Evolutionary conservation across 64 coral and sea anemone species (phyloP), one percentile per base, ranked within the genome.

Genomic region (Hydrozoanthus tunicans): DNA sequence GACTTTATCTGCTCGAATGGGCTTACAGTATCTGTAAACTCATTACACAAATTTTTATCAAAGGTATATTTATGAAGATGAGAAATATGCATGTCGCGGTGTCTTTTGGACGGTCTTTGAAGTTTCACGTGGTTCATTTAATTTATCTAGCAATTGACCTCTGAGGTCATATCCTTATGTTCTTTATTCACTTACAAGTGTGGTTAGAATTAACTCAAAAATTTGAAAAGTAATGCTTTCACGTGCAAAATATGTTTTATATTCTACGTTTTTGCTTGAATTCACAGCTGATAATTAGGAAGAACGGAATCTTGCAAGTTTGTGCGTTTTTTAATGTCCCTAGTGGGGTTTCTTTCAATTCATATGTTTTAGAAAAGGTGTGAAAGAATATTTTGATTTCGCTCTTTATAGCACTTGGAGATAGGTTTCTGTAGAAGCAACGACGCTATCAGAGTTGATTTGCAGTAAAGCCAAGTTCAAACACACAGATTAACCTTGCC

Each of bases 251-350:
- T 4, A 9, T 5, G 5, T 24, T 24, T 71, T 71, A 5, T 7
- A 86, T 53, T 12, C 23, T 56, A 14, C 68, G 54, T 73, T 88
- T 60, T 88, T 27, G 54, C 67, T 15, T 86, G 20, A 86, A 58
- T 86, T 86, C 55, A 58, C 83, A 86, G 83, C 66, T 86, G 83
- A 59, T 73, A 70, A 73, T 86, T 43, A 55, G 23, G 32, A 55
- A 5, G 54, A 56, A 14, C 56, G 67, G 53, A 51, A 58, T 53
- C 55, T 88, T 55, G 9, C 84, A 88, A 72, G 52, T 86, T 58
- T 4, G 20, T 27, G 24, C 6, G 52, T 88, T 71, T 12, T 88
- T 6, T 4, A 59, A 75, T 75, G 15, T 60, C 84, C 84, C 69
- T 8, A 61, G 84, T 58, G 84, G 84, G 25, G 3, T 7, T 52